Evolutionary conservation across 1,140 invertebrate species (phyloP).

Genomic region (Gryon sp.): DNA sequence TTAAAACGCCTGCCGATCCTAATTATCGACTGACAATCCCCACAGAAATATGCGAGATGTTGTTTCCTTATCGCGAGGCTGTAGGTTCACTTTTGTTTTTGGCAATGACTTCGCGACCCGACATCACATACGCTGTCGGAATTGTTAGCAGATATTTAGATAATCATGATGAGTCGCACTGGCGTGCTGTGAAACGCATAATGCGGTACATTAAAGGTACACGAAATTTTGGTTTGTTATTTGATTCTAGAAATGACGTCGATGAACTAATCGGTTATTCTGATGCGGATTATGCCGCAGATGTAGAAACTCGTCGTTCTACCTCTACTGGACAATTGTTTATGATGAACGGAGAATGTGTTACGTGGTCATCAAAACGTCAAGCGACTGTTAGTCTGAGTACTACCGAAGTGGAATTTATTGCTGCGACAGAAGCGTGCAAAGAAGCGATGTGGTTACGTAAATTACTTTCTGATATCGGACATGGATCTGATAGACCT

Average conservation of each 20-base stretch:
- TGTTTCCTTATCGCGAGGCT: constrained; percentile 70
- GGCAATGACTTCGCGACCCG: constrained; percentile 69
- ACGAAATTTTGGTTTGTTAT: constrained; percentile 55
- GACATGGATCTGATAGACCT: background rate
- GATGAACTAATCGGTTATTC: constrained; percentile 14
- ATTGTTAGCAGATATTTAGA: constrained; percentile 68
- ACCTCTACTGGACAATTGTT: constrained; percentile 21
- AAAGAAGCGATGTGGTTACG: constrained; percentile 58
- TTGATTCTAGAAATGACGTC: constrained; percentile 1
- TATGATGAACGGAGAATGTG: constrained; percentile 2
- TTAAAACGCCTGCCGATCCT: constrained; percentile 37
- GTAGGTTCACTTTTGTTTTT: constrained; percentile 74
- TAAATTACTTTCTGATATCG: constrained; percentile 2
- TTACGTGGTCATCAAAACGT: constrained; percentile 55
- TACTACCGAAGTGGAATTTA: constrained; percentile 73
- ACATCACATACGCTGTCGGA: constrained; percentile 73
- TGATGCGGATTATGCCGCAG: constrained; percentile 56
- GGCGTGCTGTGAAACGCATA: constrained; percentile 72
- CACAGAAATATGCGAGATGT: background rate
- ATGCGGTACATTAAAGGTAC: constrained; percentile 75
- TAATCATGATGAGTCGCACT: constrained; percentile 65
- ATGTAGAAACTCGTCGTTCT: constrained; percentile 47
- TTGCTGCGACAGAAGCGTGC: constrained; percentile 64
- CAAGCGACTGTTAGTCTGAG: constrained; percentile 62
- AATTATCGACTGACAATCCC: constrained; percentile 7